Percentiles rank a stretch among this genome's conserved stretches.
These are phyloP conservation scores for Protodeltote pygarga DNA, from an alignment of 2,888 invertebrate species.

Conservation along the genomic window DNA sequence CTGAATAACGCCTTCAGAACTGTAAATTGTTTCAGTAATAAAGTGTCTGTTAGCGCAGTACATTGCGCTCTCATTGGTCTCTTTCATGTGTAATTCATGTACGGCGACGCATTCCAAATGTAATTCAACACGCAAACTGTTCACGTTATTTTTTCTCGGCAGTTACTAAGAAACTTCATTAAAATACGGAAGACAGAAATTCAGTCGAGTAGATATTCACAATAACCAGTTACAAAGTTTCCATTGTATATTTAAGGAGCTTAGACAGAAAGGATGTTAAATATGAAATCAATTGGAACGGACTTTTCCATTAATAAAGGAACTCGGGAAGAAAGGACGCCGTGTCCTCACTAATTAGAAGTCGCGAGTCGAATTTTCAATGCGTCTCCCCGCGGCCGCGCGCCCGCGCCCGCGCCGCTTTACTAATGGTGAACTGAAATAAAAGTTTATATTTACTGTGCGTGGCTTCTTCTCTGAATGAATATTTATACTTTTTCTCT, in stretches of 20 bases:
- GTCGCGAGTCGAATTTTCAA: conserved; percentile 84
- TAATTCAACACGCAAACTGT: conserved; percentile 70
- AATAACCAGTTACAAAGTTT: conserved; percentile 37
- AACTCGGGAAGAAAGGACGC: conserved; percentile 70
- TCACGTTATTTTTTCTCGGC: conserved; percentile 53
- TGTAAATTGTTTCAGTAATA: conserved; percentile 38
- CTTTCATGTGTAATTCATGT: conserved; percentile 81
- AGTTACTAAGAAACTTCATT: conserved; percentile 33
- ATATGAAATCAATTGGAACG: conserved; percentile 80
- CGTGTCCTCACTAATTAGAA: conserved; percentile 83
- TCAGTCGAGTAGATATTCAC: conserved; percentile 37
- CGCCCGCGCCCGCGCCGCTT: too few species aligned
- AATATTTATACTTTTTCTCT: conserved; percentile 82
- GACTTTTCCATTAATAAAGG: conserved; percentile 81
- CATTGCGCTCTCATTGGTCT: conserved; percentile 72
- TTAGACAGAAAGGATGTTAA: conserved; percentile 66
- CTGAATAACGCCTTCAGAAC: conserved; percentile 5
- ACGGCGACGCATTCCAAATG: conserved; percentile 78
- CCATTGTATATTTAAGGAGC: conserved; percentile 51
- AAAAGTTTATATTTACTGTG: conserved; percentile 86
- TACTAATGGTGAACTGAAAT: conserved; percentile 79
- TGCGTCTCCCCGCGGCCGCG: conserved; percentile 73
- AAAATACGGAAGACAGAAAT: conserved; percentile 35
- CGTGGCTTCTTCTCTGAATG: conserved; percentile 76
- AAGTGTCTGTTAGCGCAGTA: conserved; percentile 61